Percentiles rank a stretch among this genome's conserved stretches.
phyloP scores from a whole-genome alignment of 2,888 invertebrate genomes.

The Pecten maximus region DNA sequence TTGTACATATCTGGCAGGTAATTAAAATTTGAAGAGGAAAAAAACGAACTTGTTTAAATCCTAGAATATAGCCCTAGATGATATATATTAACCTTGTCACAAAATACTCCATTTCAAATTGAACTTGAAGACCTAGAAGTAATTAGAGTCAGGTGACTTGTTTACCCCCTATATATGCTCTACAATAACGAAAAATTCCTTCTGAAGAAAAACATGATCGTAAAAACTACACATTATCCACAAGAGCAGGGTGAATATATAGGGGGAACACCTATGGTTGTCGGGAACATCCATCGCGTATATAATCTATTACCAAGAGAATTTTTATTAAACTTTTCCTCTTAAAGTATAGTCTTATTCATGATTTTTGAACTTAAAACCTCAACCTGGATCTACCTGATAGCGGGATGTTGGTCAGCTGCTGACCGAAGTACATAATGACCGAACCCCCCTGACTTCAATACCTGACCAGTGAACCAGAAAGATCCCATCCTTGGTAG shows the following conservation, averaged over 20 bases:
- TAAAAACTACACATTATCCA: not conserved
- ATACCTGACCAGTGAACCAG: slow-evolving; percentile 2
- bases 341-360: not conserved
- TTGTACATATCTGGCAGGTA: too few relatives aligned
- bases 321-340: not conserved
- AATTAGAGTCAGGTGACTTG: not conserved
- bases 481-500: slow-evolving; percentile 12
- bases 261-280: not conserved
- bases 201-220: slow-evolving; percentile 1
- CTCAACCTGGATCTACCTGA: not conserved
- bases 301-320: not conserved
- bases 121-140: not conserved
- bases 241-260: not conserved
- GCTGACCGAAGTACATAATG: not conserved
- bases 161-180: not conserved
- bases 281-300: not conserved
- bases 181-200: slow-evolving; percentile 25
- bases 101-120: not conserved
- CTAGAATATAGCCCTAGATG: not conserved
- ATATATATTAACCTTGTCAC: not conserved
- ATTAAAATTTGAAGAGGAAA: too few relatives aligned
- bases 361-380: not conserved
- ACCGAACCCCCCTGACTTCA: not conserved
- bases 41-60: too few relatives aligned
- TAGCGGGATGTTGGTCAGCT: not conserved